Evolutionary conservation across 2,888 invertebrate genomes (phyloP), one percentile per base, ranked within the genome.

Genomic region (Amaurobius ferox): DNA sequence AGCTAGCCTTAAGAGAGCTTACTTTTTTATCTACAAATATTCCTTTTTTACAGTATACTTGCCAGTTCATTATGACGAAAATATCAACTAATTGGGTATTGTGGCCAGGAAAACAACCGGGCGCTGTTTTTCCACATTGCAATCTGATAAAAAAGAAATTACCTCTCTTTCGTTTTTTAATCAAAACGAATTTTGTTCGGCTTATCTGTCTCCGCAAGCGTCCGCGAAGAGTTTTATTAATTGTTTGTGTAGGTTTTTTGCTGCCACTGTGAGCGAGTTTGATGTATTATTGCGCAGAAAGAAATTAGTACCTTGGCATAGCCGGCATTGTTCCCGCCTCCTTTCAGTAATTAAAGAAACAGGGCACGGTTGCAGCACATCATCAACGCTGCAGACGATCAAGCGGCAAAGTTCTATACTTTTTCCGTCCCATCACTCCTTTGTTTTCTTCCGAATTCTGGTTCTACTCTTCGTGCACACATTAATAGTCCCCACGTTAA

Each of bases 231-330:
- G 81, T 74, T 74, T 81, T 81, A 81, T 81, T 81, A 81, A 81
- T 81, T 81, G 81, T 81, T 81, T 32, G 39, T 70, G 40, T 55
- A 19, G 61, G 81, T 66, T 81, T 67, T 74, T 32, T 26, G 55
- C 66, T 62, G 74, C 61, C 74, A 44, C 44, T 61, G 68, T 29
- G 55, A 67, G 48, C 9, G 23, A 30, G 68, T 48, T 77, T 81
- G 81, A 81, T 81, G 81, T 81, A 81, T 81, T 74, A 61, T 74
- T 81, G 62, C 68, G 26, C 30, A 55, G 74, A 81, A 74, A 81
- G 81, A 81, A 81, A 81, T 81, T 81, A 81, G 81, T 81, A 81
- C 81, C 81, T 74, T 81, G 81, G 74, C 81, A 81, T 81, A 74
- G 55, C 62, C 74, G 62, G 26, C 61, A 81, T 81, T 74, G 74